Percentiles rank a stretch among this genome's conserved stretches.
phyloP scores from a whole-genome alignment of 2,888 invertebrate species.

The Pseudoips prasinana region DNA sequence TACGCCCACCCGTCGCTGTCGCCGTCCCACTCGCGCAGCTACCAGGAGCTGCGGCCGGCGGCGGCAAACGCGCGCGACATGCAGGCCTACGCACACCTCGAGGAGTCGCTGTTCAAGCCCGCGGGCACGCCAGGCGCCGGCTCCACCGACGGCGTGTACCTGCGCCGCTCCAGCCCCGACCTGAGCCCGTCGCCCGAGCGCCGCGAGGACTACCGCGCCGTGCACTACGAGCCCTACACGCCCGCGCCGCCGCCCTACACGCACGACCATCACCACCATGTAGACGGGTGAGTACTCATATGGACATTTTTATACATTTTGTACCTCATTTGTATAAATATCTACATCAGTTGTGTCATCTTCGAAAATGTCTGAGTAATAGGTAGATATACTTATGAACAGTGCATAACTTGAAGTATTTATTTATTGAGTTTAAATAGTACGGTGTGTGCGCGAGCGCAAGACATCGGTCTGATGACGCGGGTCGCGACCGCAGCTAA shows the following conservation, averaged over 20 bases:
- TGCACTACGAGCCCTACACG: slow-evolving; percentile 65
- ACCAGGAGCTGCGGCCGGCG: slow-evolving; percentile 74
- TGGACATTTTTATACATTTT: too few relatives aligned
- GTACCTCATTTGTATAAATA: not conserved
- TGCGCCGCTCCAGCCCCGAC: slow-evolving; percentile 60
- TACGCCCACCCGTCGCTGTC: slow-evolving; percentile 63
- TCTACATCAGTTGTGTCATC: too few relatives aligned
- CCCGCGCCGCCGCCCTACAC: slow-evolving; percentile 52
- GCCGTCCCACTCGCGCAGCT: slow-evolving; percentile 71
- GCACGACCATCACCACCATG: slow-evolving; percentile 59
- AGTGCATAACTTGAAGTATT: too few relatives aligned
- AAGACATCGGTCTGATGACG: not conserved
- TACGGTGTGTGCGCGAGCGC: not conserved
- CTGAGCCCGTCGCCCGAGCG: slow-evolving; percentile 59
- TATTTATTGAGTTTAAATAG: too few relatives aligned
- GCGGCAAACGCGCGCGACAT: slow-evolving; percentile 69
- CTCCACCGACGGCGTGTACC: slow-evolving; percentile 58
- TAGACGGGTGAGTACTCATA: slow-evolving; percentile 59
- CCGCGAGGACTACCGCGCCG: slow-evolving; percentile 58
- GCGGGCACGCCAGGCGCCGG: slow-evolving; percentile 35
- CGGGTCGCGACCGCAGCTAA: slow-evolving; percentile 17
- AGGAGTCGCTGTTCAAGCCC: slow-evolving; percentile 57
- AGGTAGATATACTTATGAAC: too few relatives aligned
- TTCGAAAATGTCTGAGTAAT: too few relatives aligned
- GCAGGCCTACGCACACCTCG: slow-evolving; percentile 71